Conservation (phyloP, 2,113 vertebrate genomes). For the Carassius carassius region DNA sequence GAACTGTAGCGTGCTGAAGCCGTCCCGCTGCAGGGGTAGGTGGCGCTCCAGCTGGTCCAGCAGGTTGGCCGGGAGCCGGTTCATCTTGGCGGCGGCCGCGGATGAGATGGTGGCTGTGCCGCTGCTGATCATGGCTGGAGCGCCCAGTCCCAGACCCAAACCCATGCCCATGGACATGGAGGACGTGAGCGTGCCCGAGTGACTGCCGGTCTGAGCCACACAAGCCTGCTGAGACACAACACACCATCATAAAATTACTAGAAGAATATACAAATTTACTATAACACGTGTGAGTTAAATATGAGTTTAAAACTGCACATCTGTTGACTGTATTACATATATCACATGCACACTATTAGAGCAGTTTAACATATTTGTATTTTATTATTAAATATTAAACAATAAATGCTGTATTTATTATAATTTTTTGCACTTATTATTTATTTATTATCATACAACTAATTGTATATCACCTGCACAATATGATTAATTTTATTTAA, state of each 20-base stretch:
- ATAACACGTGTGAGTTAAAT: neutral
- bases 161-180: conserved; percentile 79
- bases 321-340: neutral
- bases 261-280: neutral
- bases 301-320: neutral
- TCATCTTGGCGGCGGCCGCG: conserved; percentile 81
- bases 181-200: conserved; percentile 73
- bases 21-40: conserved; percentile 89
- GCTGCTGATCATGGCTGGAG: conserved; percentile 79
- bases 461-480: too few relatives aligned
- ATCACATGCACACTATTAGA: neutral
- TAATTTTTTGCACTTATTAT: too few relatives aligned
- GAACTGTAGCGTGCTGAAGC: conserved; percentile 97
- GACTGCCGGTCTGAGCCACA: conserved; percentile 43
- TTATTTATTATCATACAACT: too few relatives aligned
- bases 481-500: too few relatives aligned
- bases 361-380: too few relatives aligned
- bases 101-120: conserved; percentile 79
- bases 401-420: too few relatives aligned
- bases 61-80: conserved; percentile 87
- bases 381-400: too few relatives aligned
- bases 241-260: neutral
- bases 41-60: conserved; percentile 97
- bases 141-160: conserved; percentile 70
- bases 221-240: conserved; percentile 40